Evolutionary conservation across 2,113 vertebrate species (phyloP), one percentile per base, ranked within the genome.

Genomic region (Erythrocercus mccallii): DNA sequence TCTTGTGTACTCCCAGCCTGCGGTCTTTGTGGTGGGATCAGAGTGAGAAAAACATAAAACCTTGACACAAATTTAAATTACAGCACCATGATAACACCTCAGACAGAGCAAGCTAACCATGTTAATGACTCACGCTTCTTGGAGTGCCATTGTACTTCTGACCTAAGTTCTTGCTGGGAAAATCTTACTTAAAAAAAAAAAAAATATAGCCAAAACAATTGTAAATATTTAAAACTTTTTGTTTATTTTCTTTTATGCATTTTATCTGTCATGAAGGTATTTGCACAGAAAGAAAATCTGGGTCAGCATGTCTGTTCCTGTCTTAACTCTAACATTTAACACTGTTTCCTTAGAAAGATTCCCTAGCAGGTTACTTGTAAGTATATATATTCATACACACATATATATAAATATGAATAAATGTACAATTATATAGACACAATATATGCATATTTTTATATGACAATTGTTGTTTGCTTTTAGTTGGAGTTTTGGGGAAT

Each of bases 401-500:
- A 58, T 4, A 40, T 24, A 24, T 10, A 85, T 16, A n/a, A 14
- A 22, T 50, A 37, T 40, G 6, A 37, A 53, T 33, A 58, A 54
- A 45, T 16, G 5, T 28, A 44, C 8, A 22, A 15, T 5, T 60
- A 16, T 56, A 21, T 42, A 31, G 30, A 10, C 4, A 64, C 2
- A 47, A 10, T 44, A 81, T 7, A 35, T 25, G 6, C 9, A n/a
- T 45, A 38, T 60, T 31, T 92, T 74, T 47, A n/a, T 56, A 28
- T 18, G 30, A 47, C 0, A 69, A 72, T 44, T 30, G 3, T 38
- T 17, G 5, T 25, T 61, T 60, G 5, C 8, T 68, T 6, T 58
- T 66, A 66, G 1, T 45, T 66, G 7, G 2, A 9, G 0, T 9
- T 17, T 83, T 44, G 19, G 28, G 11, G 15, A 1, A 4, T 17